Evolutionary conservation across 1,140 invertebrate genomes (phyloP).

Genomic region (Cydia fagiglandana): DNA sequence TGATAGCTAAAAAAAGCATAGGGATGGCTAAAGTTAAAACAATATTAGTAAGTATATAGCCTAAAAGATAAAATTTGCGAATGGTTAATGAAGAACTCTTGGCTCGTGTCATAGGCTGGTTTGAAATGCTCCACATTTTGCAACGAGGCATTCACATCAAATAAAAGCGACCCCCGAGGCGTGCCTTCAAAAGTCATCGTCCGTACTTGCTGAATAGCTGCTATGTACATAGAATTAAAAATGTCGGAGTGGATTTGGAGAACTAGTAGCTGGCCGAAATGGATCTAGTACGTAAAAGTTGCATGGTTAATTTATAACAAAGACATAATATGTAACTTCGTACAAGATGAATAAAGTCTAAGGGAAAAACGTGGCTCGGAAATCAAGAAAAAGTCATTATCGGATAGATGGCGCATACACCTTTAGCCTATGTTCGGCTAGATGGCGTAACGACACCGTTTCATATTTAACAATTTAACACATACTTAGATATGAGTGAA

Average conservation of each 20-base stretch:
- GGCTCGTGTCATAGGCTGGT: constrained; percentile 6
- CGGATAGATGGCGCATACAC: too few relatives aligned
- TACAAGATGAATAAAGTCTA: too few relatives aligned
- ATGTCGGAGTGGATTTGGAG: constrained; percentile 8
- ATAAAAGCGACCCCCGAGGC: constrained; percentile 13
- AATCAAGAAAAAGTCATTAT: too few relatives aligned
- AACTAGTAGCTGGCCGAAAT: neutral
- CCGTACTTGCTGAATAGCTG: constrained; percentile 19
- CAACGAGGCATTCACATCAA: constrained; percentile 14
- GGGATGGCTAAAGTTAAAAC: neutral
- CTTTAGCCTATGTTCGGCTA: too few relatives aligned
- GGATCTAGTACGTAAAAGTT: neutral
- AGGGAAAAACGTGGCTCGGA: too few relatives aligned
- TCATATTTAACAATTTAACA: too few relatives aligned
- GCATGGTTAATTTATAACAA: neutral
- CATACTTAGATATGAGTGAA: too few relatives aligned
- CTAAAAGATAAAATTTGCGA: neutral
- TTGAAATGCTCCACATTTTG: constrained; percentile 7
- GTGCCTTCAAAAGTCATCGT: constrained; percentile 16
- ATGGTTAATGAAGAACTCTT: constrained; percentile 21
- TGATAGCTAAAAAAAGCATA: too few relatives aligned
- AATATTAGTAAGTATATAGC: neutral
- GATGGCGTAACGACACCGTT: too few relatives aligned
- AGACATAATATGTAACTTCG: too few relatives aligned
- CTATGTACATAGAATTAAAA: constrained; percentile 4